Percentiles rank a stretch among this genome's conserved stretches.
phyloP scores from a whole-genome alignment of 2,888 invertebrate genomes.

The Anarsia innoxiella region DNA sequence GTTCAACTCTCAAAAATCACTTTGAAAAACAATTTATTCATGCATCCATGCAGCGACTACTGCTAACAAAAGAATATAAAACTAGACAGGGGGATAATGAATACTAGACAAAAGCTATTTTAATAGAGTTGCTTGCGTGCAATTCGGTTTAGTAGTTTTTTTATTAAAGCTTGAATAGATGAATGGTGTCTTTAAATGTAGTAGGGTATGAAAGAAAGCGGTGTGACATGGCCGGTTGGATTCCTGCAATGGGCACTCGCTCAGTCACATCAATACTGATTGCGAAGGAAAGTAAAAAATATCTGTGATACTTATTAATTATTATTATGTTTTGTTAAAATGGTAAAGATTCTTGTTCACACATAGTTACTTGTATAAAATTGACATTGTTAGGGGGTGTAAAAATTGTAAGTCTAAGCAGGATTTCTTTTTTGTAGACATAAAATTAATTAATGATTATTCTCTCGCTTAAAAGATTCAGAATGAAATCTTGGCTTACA shows the following conservation, averaged over 20 bases:
- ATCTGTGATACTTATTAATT: too few relatives aligned
- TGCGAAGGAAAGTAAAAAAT: too few relatives aligned
- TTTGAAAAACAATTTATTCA: constrained; percentile 69
- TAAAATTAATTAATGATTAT: too few relatives aligned
- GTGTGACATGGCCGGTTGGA: constrained; percentile 8
- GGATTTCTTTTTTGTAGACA: too few relatives aligned
- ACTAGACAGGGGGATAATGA: constrained; percentile 72
- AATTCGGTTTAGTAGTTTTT: constrained; percentile 51
- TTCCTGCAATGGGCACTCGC: constrained; percentile 1
- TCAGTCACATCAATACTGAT: too few relatives aligned
- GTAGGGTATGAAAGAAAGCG: constrained; percentile 12
- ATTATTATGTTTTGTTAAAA: too few relatives aligned
- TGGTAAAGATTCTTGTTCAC: too few relatives aligned
- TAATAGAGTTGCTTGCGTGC: constrained; percentile 70
- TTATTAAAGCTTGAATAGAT: constrained; percentile 39
- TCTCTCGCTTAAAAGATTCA: too few relatives aligned
- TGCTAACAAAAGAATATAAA: constrained; percentile 68
- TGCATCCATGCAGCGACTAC: constrained; percentile 65
- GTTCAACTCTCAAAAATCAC: constrained; percentile 53
- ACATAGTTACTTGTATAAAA: too few relatives aligned
- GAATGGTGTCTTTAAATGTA: constrained; percentile 14
- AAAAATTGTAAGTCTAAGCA: too few relatives aligned
- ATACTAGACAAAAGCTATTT: constrained; percentile 68
- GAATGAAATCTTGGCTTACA: too few relatives aligned
- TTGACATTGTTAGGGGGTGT: too few relatives aligned